phyloP scores from a whole-genome alignment of 2,113 vertebrate species.

The Melanerpes aurifrons region DNA sequence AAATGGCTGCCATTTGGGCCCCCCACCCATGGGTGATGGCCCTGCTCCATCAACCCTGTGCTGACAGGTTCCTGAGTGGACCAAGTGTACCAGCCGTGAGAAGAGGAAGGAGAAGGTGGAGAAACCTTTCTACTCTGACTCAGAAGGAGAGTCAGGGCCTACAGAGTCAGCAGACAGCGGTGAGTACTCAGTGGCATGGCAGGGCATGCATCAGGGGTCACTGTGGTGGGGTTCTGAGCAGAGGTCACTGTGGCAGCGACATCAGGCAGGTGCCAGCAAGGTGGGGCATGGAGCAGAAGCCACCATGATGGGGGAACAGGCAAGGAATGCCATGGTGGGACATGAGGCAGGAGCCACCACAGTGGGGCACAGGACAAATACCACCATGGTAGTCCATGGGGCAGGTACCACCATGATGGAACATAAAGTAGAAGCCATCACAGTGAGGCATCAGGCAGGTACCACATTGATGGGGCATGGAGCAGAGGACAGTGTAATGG shows the following conservation, averaged over 20 bases:
- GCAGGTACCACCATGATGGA: not conserved
- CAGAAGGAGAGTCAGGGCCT: conserved; percentile 93
- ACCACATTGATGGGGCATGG: not conserved
- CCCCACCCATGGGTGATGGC: not conserved
- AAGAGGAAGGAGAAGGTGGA: conserved; percentile 97
- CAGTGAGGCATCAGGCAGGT: not conserved
- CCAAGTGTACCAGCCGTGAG: conserved; percentile 94
- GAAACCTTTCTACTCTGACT: conserved; percentile 97
- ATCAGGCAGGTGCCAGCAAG: not conserved
- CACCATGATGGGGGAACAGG: not conserved
- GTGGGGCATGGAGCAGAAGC: not conserved
- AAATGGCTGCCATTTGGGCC: not conserved
- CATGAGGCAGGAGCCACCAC: not conserved
- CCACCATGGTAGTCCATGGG: not conserved
- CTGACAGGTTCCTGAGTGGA: conserved; percentile 95
- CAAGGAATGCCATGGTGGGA: not conserved
- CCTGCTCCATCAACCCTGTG: not conserved
- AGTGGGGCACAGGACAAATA: not conserved
- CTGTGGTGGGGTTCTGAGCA: not conserved
- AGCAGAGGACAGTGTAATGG: not conserved
- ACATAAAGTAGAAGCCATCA: not conserved
- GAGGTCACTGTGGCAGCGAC: not conserved
- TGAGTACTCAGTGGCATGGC: conserved; percentile 52
- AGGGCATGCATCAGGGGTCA: not conserved
- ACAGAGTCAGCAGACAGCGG: conserved; percentile 96